Base-by-base conservation (phyloP, 1,140 invertebrate genomes). In the Drosophila jambulina region DNA sequence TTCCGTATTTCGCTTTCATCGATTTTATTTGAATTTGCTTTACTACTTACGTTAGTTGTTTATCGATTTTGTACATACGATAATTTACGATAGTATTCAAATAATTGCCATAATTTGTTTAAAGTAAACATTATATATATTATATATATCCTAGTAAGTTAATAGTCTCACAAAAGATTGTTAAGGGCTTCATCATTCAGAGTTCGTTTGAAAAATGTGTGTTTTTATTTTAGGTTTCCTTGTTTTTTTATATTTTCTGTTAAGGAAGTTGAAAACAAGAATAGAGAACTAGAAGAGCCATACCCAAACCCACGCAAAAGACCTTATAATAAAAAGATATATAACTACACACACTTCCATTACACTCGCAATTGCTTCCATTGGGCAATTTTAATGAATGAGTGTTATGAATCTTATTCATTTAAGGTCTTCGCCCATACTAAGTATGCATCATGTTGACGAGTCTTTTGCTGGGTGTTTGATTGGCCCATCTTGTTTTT, bases 111-210 rank as follows among this genome's bases (percentile, higher is more conserved):
- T 70, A 42, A 65, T 82, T 58, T 15, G n/a, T 70, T 87, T 60
- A 74, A 83, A 48, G 63, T 75, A 54, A 77, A 68, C 59, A 34
- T 53, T 53, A 36, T 29, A 53, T 51, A 19, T 51, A 27, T 49
- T 51, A 27, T 53, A 21, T 53, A 68, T 82, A 65, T 77, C 61
- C 80, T 82, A 76, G 65, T 71, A 85, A 64, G 59, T 76, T 82
- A 71, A 82, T 83, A 86, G 83, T 86, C 82, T 86, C 83, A 87
- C 83, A 88, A 80, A 83, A 80, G 80, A 83, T 86, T 86, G 80
- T 86, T 80, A 69, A 54, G 77, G 76, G 67, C 71, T 77, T 80
- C 38, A 54, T 57, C 32, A 23, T 54, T 54, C 19, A 36, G 51
- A 43, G 43, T 70, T 72, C 34, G 17, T 68, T 45, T 59, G 8